A percentile compares a stretch with the other conserved stretches of the same genome.
These are phyloP conservation scores for Rhodophaea formosa DNA, from an alignment of 2,888 invertebrate species.

Conservation along the genomic window DNA sequence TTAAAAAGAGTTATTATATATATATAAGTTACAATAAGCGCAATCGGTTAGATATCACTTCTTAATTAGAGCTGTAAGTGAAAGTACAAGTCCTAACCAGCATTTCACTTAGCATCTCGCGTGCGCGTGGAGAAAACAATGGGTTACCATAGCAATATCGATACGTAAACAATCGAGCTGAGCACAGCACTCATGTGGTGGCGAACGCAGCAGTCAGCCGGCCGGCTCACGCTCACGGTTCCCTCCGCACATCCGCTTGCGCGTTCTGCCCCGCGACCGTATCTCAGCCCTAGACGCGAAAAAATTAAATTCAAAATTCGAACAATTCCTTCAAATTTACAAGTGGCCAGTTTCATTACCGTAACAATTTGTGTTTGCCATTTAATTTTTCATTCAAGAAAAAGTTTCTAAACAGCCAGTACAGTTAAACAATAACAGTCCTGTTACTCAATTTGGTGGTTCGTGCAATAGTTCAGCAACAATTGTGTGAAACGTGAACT, in stretches of 20 bases:
- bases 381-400: slow-evolving; percentile 12
- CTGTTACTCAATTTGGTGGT: slow-evolving; percentile 27
- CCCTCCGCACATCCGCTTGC: slow-evolving; percentile 76
- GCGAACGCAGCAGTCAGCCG: slow-evolving; percentile 62
- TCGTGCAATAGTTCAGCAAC: slow-evolving; percentile 33
- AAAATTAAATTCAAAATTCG: slow-evolving; percentile 24
- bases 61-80: slow-evolving; percentile 9
- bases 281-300: slow-evolving; percentile 39
- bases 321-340: slow-evolving; percentile 11
- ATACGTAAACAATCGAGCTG: slow-evolving; percentile 53
- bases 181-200: slow-evolving; percentile 56
- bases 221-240: slow-evolving; percentile 53
- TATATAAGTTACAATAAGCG: too few species aligned
- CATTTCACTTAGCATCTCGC: slow-evolving; percentile 11
- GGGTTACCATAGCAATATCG: slow-evolving; percentile 37
- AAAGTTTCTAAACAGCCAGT: slow-evolving; percentile 14
- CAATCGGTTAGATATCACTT: not conserved
- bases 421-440: slow-evolving; percentile 32
- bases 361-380: not conserved
- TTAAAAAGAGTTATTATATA: too few species aligned
- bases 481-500: slow-evolving; percentile 37
- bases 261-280: slow-evolving; percentile 66
- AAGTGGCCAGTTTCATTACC: slow-evolving; percentile 7
- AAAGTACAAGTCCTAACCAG: not conserved
- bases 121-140: slow-evolving; percentile 10